Conservation (phyloP, 2,113 vertebrate species). For the Zootoca vivipara region DNA sequence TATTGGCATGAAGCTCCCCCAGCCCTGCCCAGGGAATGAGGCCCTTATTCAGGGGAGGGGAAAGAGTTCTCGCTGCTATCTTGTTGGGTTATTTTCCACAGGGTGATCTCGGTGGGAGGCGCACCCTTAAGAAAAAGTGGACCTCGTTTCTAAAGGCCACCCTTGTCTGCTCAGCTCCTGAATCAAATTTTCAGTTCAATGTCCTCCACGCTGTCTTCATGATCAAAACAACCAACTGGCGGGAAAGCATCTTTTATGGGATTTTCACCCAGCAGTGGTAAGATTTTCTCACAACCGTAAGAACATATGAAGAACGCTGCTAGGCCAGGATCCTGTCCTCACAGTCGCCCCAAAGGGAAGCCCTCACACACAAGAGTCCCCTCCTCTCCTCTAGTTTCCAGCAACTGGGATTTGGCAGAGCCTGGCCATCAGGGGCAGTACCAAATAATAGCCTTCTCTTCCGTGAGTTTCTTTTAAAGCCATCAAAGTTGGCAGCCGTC, state of each 20-base stretch:
- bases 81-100: conserved; percentile 16
- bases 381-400: no score
- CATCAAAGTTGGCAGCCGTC: no score
- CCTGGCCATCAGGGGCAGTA: no score
- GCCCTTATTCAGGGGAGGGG: neutral
- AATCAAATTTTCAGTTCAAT: conserved; percentile 74
- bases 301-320: no score
- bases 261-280: conserved; percentile 79
- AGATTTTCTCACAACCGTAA: conserved; percentile 25
- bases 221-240: conserved; percentile 73
- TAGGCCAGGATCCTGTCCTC: no score
- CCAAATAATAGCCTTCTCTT: no score
- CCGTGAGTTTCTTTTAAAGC: no score
- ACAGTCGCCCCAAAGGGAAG: neutral
- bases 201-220: conserved; percentile 82
- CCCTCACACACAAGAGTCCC: no score
- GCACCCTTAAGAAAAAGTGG: conserved; percentile 79
- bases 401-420: no score
- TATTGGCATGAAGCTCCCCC: neutral
- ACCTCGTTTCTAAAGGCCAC: conserved; percentile 80
- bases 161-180: conserved; percentile 76
- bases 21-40: neutral
- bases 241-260: conserved; percentile 77
- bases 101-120: conserved; percentile 80
- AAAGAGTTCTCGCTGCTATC: neutral